Conservation (phyloP, 2,113 vertebrate genomes). For the Lepidothrix coronata region DNA sequence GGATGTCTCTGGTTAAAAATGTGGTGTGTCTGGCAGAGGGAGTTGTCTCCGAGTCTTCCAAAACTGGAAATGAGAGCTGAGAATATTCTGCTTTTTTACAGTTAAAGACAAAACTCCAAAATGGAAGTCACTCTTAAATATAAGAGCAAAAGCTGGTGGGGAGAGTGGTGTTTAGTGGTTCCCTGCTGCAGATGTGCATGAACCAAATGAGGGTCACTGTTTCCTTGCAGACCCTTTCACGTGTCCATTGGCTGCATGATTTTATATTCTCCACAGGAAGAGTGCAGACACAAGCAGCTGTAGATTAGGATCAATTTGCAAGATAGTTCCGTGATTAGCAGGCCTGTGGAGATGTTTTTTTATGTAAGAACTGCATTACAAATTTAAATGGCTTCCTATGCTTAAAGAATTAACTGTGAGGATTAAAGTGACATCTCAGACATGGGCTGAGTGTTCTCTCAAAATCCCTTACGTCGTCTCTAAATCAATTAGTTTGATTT, state of each 20-base stretch:
- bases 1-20: neutral
- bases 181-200: neutral
- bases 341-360: neutral
- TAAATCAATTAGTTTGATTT: constrained; percentile 3
- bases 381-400: neutral
- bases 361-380: neutral
- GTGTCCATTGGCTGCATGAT: neutral
- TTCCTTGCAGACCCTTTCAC: neutral
- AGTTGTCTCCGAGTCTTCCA: neutral
- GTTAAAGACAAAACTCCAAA: neutral
- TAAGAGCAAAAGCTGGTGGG: neutral
- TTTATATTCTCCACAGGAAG: neutral
- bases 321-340: neutral
- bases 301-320: neutral
- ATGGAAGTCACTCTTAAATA: neutral
- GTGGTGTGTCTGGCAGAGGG: neutral
- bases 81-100: neutral
- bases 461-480: neutral
- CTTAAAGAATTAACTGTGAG: neutral
- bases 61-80: neutral
- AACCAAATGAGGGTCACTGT: neutral
- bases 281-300: neutral
- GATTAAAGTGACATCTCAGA: neutral
- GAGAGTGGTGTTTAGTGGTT: neutral
- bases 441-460: neutral